Evolutionary conservation across 2,113 vertebrate species (phyloP).

Genomic region (Atherinomorus stipes): DNA sequence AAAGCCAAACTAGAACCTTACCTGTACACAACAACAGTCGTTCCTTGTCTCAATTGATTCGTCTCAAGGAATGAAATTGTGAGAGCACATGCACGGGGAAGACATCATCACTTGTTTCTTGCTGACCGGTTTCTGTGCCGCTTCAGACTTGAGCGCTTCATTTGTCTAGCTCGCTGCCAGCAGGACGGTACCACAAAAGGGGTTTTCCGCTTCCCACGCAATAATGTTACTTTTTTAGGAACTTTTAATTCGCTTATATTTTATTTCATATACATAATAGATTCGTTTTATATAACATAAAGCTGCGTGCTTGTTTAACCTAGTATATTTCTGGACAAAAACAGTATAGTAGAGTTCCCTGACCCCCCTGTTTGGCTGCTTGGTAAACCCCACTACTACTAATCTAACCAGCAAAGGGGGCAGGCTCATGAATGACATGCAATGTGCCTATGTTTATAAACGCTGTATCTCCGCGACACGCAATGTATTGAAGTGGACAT

Average conservation of each 20-base stretch:
- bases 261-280: not conserved
- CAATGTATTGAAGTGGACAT: too few relatives aligned
- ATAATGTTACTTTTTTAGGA: fast-evolving
- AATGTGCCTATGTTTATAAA: slow-evolving; percentile 74
- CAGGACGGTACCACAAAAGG: not conserved
- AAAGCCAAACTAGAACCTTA: slow-evolving; percentile 44
- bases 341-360: too few relatives aligned
- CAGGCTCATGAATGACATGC: slow-evolving; percentile 12
- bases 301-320: not conserved
- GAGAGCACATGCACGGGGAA: slow-evolving; percentile 76
- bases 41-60: slow-evolving; percentile 2
- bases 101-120: slow-evolving; percentile 67
- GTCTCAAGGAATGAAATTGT: slow-evolving; percentile 81
- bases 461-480: not conserved
- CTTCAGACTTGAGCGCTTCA: not conserved
- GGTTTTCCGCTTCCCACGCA: not conserved
- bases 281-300: not conserved
- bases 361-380: not conserved
- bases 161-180: not conserved
- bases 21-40: slow-evolving; percentile 32
- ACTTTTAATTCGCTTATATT: fast-evolving
- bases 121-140: not conserved
- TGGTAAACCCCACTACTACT: slow-evolving; percentile 74
- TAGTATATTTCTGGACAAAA: not conserved
- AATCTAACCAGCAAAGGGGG: slow-evolving; percentile 12